These are phyloP conservation scores for Lepisosteus osseus DNA, from an alignment of 2,113 vertebrate species.

Conservation along the genomic window DNA sequence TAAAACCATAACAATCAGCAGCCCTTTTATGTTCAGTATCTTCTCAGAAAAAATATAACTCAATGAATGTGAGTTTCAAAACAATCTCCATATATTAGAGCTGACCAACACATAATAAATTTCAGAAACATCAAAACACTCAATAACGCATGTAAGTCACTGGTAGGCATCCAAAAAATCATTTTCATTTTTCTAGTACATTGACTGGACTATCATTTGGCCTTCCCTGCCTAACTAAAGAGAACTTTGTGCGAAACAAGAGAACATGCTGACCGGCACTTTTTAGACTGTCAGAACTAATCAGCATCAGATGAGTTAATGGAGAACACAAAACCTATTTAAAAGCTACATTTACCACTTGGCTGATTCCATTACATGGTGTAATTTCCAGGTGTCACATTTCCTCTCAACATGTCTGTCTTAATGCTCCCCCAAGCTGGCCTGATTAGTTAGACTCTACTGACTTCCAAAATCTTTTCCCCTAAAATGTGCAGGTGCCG, in stretches of 20 bases:
- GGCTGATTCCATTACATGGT: constrained; percentile 91
- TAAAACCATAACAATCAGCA: too few relatives aligned
- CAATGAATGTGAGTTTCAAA: too few relatives aligned
- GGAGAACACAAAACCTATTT: constrained; percentile 93
- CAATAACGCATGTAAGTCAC: too few relatives aligned
- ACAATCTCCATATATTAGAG: too few relatives aligned
- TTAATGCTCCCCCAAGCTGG: constrained; percentile 68
- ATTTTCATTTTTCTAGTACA: constrained; percentile 26
- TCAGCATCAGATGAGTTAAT: constrained; percentile 86
- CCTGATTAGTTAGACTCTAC: constrained; percentile 64
- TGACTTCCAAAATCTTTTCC: constrained; percentile 61
- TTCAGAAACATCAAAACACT: too few relatives aligned
- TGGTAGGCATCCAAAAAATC: constrained; percentile 7
- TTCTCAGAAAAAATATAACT: too few relatives aligned
- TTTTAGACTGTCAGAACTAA: constrained; percentile 76
- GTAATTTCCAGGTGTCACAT: constrained; percentile 95
- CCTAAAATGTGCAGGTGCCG: constrained; percentile 39
- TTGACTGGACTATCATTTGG: constrained; percentile 38
- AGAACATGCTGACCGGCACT: constrained; percentile 73
- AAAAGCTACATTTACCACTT: constrained; percentile 97
- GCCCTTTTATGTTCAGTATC: too few relatives aligned
- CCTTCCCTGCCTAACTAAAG: constrained; percentile 31
- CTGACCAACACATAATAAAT: too few relatives aligned
- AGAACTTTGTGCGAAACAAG: constrained; percentile 41
- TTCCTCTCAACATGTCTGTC: constrained; percentile 75